Evolutionary conservation across 2,888 invertebrate species (phyloP).

Genomic region (Troides oblongomaculatus): DNA sequence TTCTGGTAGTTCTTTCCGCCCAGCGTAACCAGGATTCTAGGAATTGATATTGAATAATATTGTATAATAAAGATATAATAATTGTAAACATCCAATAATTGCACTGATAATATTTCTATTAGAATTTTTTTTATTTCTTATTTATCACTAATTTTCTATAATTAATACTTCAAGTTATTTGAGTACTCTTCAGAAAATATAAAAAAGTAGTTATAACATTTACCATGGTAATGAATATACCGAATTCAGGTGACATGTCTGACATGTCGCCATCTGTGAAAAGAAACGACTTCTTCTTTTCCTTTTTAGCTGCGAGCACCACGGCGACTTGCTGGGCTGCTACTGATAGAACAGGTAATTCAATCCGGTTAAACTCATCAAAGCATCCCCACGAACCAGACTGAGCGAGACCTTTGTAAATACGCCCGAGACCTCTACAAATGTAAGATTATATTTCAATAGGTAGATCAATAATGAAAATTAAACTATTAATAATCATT

Average conservation of each 20-base stretch:
- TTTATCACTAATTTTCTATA: background rate
- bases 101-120: background rate
- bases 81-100: background rate
- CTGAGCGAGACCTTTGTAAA: constrained; percentile 97
- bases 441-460: constrained; percentile 6
- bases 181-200: background rate
- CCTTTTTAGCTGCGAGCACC: constrained; percentile 94
- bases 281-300: constrained; percentile 92
- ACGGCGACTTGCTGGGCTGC: constrained; percentile 98
- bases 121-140: background rate
- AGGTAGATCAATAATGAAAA: background rate
- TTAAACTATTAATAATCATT: background rate
- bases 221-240: constrained; percentile 98
- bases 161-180: no score
- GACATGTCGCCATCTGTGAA: constrained; percentile 97
- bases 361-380: constrained; percentile 97
- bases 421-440: constrained; percentile 91
- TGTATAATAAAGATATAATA: background rate
- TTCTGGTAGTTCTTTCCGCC: constrained; percentile 96
- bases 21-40: constrained; percentile 98
- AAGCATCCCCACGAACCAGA: constrained; percentile 99
- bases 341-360: constrained; percentile 91
- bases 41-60: background rate
- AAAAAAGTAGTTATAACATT: background rate
- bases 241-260: constrained; percentile 96